Evolutionary conservation across 2,113 vertebrate species (phyloP), one percentile per base, ranked within the genome.

Genomic region (Gadus macrocephalus): DNA sequence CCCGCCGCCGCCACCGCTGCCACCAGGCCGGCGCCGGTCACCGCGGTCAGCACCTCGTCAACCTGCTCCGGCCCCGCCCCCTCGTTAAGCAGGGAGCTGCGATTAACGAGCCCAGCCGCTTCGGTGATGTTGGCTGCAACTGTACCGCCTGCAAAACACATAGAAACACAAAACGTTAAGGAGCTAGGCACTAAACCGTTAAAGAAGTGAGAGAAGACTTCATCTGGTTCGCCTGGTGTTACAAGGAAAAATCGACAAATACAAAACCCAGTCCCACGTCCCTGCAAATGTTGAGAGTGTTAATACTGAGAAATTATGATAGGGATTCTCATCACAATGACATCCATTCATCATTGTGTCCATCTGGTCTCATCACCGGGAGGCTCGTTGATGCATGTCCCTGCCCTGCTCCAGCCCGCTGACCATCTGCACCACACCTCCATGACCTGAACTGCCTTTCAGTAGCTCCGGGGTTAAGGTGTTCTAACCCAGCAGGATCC

Each of bases 71-170:
- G 83, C 60, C 81, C 35, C 6, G 86, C 56, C 31, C 86, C 90
- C 19, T 89, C 85, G 1, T 15, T 53, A 1, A 90, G 86, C 19
- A 74, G 76, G 53, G 79, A 78, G 38, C 90, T 91, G 2, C 16
- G 67, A 7, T 91, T 92, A 67, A 78, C 66, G 1, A 66, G 25
- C 14, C 15, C 75, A 17, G 78, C 84, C 0, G 49, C 27, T 74
- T 87, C 83, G 0, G 88, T 91, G 62, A 77, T 66, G 8, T 91
- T 89, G 75, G 62, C 71, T 70, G 73, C 75, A 5, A 74, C 42
- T 0, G 77, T 27, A 25, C 77, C 77, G 42, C 87, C 90, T 87
- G 72, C 22, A 79, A 49, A 81, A 78, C 35, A 71, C 66, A 81
- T 16, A 84, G 6, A 76, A 22, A 15, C n/a, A 69, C 58, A 59